Base-by-base conservation (phyloP, 1,140 invertebrate genomes). In the Heliconius nattereri region DNA sequence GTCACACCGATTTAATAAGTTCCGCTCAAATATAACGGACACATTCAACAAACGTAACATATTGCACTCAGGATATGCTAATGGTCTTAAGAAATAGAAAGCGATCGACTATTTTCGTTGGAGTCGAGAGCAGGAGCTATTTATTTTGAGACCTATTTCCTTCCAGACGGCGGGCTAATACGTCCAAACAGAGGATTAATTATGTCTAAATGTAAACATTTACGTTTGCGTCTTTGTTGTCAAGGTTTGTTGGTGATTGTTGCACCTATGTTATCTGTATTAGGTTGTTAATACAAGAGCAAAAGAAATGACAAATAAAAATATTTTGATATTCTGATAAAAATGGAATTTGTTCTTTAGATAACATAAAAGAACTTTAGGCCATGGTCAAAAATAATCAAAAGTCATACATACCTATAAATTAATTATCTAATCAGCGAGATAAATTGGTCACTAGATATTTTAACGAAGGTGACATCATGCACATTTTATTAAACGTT, bases 81-180 rank as follows among this genome's bases (percentile, higher is more conserved):
- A 94, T 92, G 90, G 88, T 86, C 85, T 89, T 85, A 90, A 90
- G 90, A 90, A 90, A 90, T 92, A 90, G 90, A 90, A 92, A 88
- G 85, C 82, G 84, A 85, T 85, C 77, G 85, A 90, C 91, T 94
- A 94, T 93, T 92, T 93, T 91, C 89, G 92, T 91, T 87, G 87
- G 86, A 86, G 86, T 87, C 90, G 84, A 79, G 85, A 83, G 89
- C 89, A 92, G 91, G 90, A 88, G 90, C 89, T 90, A 92, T 94
- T 91, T 94, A 94, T 94, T 94, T 93, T 91, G 86, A 91, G 91
- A 84, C 86, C 89, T 91, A 91, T 92, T 94, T 94, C 91, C 92
- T 92, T 85, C 83, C 83, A 92, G 87, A 86, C 86, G 84, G 80
- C 60, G 79, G 81, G 81, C 70, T 75, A 54, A 78, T 73, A 78